Evolutionary conservation across 2,888 invertebrate genomes (phyloP).

Genomic region (Sminthurides aquaticus): DNA sequence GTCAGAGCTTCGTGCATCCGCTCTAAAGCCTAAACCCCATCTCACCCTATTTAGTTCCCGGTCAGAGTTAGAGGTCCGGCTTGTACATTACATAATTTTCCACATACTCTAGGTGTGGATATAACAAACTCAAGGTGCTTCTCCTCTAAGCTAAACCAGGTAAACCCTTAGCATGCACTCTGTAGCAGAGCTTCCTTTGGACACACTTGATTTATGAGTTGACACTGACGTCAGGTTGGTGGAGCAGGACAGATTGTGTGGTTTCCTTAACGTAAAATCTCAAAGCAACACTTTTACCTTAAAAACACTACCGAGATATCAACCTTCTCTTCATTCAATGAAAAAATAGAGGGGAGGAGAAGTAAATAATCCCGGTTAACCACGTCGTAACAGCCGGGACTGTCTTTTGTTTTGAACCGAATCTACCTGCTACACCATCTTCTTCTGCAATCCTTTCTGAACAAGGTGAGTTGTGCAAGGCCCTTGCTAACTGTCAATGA

Average conservation of each 20-base stretch:
- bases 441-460: no score
- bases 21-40: no score
- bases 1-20: no score
- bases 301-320: background rate
- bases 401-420: no score
- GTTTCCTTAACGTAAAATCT: background rate
- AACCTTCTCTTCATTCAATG: background rate
- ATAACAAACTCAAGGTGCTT: background rate
- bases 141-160: background rate
- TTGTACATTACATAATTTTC: no score
- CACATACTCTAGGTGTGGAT: no score
- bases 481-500: no score
- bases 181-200: no score
- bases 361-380: background rate
- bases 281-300: background rate
- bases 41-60: background rate
- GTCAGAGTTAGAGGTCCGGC: background rate
- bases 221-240: conserved; percentile 21
- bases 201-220: conserved; percentile 23
- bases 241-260: background rate
- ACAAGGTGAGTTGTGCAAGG: no score
- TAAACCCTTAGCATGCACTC: no score
- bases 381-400: no score
- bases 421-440: no score
- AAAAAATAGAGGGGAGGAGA: background rate